These are phyloP conservation scores for Tenualosa ilisha DNA, from an alignment of 2,797 vertebrate genomes.

Conservation along the genomic window DNA sequence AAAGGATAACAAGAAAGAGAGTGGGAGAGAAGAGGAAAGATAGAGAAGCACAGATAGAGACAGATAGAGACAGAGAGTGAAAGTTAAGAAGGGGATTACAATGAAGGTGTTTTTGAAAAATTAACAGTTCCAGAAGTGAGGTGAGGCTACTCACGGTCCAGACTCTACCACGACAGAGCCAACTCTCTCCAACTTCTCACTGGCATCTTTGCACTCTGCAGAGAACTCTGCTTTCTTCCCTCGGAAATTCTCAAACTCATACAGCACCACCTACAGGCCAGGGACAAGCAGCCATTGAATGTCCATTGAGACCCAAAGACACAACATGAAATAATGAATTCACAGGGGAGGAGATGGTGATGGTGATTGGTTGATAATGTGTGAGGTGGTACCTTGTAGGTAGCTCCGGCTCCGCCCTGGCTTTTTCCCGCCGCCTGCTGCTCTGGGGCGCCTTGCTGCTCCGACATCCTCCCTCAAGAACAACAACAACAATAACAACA, in stretches of 20 bases:
- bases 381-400: slow-evolving; percentile 79
- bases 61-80: slow-evolving; percentile 19
- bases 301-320: neutral
- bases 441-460: slow-evolving; percentile 82
- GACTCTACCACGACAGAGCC: slow-evolving; percentile 87
- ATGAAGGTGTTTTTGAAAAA: neutral
- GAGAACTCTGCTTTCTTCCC: slow-evolving; percentile 81
- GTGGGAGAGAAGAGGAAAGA: neutral
- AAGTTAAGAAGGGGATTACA: neutral
- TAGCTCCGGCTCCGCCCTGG: slow-evolving; percentile 76
- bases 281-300: neutral
- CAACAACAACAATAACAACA: neutral
- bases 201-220: slow-evolving; percentile 82
- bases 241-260: slow-evolving; percentile 89
- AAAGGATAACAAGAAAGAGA: neutral
- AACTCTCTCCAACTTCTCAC: slow-evolving; percentile 84
- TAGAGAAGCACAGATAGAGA: neutral
- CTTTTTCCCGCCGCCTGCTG: slow-evolving; percentile 84
- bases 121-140: neutral
- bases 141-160: slow-evolving; percentile 82
- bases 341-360: neutral
- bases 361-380: neutral
- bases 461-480: slow-evolving; percentile 74
- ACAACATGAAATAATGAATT: neutral
- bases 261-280: slow-evolving; percentile 76